Evolutionary conservation across 2,888 invertebrate genomes (phyloP).

Genomic region (Caenorhabditis sulstoni): DNA sequence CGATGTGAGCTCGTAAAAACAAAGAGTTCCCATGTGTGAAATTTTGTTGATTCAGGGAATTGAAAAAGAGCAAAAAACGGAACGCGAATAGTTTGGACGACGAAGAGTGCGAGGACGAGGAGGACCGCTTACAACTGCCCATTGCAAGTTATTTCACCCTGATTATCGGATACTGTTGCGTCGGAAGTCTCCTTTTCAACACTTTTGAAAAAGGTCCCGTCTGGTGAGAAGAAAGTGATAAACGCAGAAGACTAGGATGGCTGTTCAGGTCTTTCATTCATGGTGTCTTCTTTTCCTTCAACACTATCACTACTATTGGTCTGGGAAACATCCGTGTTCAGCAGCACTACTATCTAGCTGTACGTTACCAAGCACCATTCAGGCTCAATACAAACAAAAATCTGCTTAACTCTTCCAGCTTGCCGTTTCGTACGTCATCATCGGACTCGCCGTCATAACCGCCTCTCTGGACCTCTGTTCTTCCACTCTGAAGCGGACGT

Average conservation of each 20-base stretch:
- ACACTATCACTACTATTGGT: constrained; percentile 81
- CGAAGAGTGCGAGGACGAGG: constrained; percentile 71
- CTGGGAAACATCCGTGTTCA: constrained; percentile 80
- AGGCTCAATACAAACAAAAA: no score
- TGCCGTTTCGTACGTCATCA: constrained; percentile 80
- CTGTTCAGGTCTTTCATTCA: constrained; percentile 80
- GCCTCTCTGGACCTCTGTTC: constrained; percentile 80
- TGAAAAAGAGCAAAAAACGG: constrained; percentile 69
- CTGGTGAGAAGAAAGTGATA: constrained; percentile 62
- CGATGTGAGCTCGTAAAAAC: constrained; percentile 64
- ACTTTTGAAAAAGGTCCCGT: constrained; percentile 78
- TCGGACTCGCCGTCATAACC: constrained; percentile 80
- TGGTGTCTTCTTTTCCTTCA: constrained; percentile 81
- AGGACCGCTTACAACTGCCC: constrained; percentile 78
- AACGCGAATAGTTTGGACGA: constrained; percentile 63
- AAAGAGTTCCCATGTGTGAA: not conserved
- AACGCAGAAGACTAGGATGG: no score
- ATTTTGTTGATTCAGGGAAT: constrained; percentile 65
- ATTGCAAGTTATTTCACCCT: constrained; percentile 80
- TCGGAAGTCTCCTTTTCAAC: constrained; percentile 79
- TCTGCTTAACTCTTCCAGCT: constrained; percentile 73
- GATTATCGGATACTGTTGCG: constrained; percentile 80
- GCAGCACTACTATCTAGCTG: constrained; percentile 75
- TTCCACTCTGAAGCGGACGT: constrained; percentile 80
- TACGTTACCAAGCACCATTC: no score